Evolutionary conservation across 1,140 invertebrate genomes (phyloP).

Genomic region (Euglossa dilemma): DNA sequence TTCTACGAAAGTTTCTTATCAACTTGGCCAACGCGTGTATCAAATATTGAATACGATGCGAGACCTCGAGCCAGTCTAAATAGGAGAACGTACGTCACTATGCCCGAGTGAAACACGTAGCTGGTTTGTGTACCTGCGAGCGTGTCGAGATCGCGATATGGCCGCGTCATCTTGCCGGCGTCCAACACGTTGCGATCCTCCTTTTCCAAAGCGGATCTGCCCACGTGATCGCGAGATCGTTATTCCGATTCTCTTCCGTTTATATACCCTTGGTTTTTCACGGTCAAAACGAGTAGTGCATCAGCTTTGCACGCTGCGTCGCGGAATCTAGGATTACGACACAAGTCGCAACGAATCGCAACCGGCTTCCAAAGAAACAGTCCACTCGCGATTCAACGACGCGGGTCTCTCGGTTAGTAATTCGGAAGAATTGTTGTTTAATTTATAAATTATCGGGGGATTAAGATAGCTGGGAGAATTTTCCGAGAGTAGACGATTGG

Average conservation of each 20-base stretch:
- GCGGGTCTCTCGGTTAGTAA: too few relatives aligned
- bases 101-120: not conserved
- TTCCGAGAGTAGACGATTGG: too few relatives aligned
- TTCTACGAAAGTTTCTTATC: not conserved
- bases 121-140: not conserved
- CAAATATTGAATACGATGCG: not conserved
- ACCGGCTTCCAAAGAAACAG: not conserved
- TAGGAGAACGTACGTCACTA: not conserved
- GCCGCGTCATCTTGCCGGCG: not conserved
- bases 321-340: not conserved
- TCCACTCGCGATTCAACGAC: not conserved
- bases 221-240: not conserved
- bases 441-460: not conserved
- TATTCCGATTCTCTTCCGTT: not conserved
- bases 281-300: not conserved
- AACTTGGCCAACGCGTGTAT: not conserved
- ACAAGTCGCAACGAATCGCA: constrained; percentile 17
- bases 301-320: not conserved
- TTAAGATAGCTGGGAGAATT: too few relatives aligned
- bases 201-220: not conserved
- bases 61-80: not conserved
- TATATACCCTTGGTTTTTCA: not conserved
- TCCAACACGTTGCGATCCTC: not conserved
- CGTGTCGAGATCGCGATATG: not conserved
- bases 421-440: not conserved